Evolutionary conservation across 1,140 invertebrate genomes (phyloP).

Genomic region (Drosophila baimaii): DNA sequence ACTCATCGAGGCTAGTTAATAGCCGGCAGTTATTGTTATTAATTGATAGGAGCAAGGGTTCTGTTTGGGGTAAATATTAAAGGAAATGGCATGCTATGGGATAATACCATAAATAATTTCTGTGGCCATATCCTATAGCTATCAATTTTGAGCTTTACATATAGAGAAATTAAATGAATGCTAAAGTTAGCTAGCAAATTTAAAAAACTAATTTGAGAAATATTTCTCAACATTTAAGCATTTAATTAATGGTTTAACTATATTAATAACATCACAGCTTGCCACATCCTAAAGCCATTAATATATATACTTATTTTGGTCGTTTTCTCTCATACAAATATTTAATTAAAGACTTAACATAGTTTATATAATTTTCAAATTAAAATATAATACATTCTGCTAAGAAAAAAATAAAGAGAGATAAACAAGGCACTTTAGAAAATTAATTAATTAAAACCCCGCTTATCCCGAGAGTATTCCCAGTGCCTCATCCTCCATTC

Average conservation of each 20-base stretch:
- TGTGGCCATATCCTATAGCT: neutral
- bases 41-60: slow-evolving; percentile 56
- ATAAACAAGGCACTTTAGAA: neutral
- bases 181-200: neutral
- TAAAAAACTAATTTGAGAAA: too few relatives aligned
- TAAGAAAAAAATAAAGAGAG: too few relatives aligned
- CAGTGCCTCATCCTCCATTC: neutral
- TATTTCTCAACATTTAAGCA: too few relatives aligned
- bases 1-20: too few relatives aligned
- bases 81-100: neutral
- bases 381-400: neutral
- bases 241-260: too few relatives aligned
- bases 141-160: neutral
- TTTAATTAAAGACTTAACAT: too few relatives aligned
- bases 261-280: too few relatives aligned
- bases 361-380: neutral
- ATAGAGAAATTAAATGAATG: neutral
- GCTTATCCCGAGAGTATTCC: neutral
- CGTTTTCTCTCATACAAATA: neutral
- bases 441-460: neutral
- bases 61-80: neutral
- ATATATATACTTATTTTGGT: too few relatives aligned
- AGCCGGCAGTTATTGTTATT: slow-evolving; percentile 64
- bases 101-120: neutral
- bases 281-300: too few relatives aligned